Evolutionary conservation across 2,113 vertebrate species (phyloP).

Genomic region (Stictonetta naevosa): DNA sequence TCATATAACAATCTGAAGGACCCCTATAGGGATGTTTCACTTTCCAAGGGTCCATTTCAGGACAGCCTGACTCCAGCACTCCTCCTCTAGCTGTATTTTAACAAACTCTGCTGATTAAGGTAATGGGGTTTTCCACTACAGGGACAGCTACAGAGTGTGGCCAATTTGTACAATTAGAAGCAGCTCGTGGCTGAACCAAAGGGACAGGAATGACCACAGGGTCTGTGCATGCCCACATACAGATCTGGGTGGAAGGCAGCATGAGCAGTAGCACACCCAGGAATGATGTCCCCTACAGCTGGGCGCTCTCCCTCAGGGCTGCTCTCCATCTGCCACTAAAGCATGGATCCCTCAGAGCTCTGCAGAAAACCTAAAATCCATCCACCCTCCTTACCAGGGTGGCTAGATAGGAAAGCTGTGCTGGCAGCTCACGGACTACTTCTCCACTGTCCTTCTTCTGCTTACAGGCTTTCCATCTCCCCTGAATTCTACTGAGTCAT

Average conservation of each 20-base stretch:
- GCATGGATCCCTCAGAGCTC: not conserved
- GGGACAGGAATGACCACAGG: not conserved
- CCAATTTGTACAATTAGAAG: not conserved
- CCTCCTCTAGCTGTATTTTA: not conserved
- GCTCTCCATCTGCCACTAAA: not conserved
- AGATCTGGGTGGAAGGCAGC: not conserved
- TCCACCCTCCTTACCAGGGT: not conserved
- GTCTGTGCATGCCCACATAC: not conserved
- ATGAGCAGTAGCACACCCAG: not conserved
- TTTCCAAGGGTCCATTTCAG: not conserved
- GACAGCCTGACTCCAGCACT: not conserved
- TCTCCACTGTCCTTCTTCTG: not conserved
- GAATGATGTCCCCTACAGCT: not conserved
- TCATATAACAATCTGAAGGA: not conserved
- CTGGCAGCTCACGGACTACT: not conserved
- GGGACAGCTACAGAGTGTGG: not conserved
- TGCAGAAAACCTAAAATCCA: not conserved
- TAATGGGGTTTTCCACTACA: not conserved
- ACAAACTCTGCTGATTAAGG: not conserved
- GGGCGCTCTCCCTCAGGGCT: not conserved
- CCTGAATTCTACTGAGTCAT: not conserved
- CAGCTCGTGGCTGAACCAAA: not conserved
- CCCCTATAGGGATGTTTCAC: not conserved
- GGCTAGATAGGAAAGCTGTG: not conserved
- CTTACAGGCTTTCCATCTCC: not conserved